Base-by-base conservation (phyloP, 2,888 invertebrate genomes). In the Heterodera filipjevi region DNA sequence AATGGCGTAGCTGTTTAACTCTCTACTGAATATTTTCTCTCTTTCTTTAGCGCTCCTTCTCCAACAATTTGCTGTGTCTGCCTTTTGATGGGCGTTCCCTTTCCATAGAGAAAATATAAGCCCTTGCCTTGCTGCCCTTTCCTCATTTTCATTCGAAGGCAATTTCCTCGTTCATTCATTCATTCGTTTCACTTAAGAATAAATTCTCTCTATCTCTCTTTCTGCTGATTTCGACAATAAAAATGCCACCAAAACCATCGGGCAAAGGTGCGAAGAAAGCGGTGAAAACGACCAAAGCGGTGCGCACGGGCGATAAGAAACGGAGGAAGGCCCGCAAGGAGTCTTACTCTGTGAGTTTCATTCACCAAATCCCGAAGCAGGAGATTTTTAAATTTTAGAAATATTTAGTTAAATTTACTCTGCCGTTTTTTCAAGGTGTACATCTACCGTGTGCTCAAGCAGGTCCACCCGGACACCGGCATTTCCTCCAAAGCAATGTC, bases 401-500 rank as follows among this genome's bases (percentile, higher is more conserved):
- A 90, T 16, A 39, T 72, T 44, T 44, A 30, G 8, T 10, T 2
- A 22, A 8, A 14, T 6, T n/a, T 39, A 39, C 10, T 39, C 39
- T 39, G 3, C 5, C 10, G 5, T 10, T 10, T 10, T 39, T 39
- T 10, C 39, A 39, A 39, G 71, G 90, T 90, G 80, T 91, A 91
- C 88, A 90, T 93, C 19, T 93, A 92, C 90, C 93, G 92, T 83
- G 89, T 93, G 6, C 86, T 93, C 79, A 91, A 92, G 84, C 91
- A 86, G 83, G 86, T 86, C 27, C 92, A 92, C 82, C 92, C 92
- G 0, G 92, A 93, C 88, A 91, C 93, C 66, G 93, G 93, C 0
- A 92, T 94, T 76, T 93, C 93, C 0, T 92, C 91, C 35, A 93
- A 93, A 84, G 92, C 93, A 0, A 93, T 84, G 93, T 89, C 91